Base-by-base conservation (phyloP, 2,888 invertebrate genomes). In the Acleris emargana region DNA sequence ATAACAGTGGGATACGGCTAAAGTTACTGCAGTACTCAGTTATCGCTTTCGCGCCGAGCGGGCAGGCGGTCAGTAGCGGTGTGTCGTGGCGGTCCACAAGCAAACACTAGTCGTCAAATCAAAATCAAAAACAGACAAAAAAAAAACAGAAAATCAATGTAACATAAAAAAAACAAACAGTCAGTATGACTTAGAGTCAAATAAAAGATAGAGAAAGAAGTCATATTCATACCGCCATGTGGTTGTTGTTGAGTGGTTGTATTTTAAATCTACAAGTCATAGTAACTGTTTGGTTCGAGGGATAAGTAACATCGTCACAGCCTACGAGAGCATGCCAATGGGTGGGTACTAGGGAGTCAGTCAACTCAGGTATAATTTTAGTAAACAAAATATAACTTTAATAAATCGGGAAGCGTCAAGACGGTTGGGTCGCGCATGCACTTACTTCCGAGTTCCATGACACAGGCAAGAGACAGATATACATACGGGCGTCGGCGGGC, bases 161-260 rank as follows among this genome's bases (percentile, higher is more conserved):
- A 76, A 73, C 78, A 80, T 83, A 87, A 80, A 75, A 78, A 89
- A 91, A 90, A 82, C 92, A 92, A 92, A 92, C 92, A 92, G 92
- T 91, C 92, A 92, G 91, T 92, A 92, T 92, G 92, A 92, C 91
- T 91, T 59, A 87, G 82, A 87, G 84, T 82, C 85, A 91, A 87
- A 80, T 88, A 90, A 87, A 91, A 91, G 89, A 89, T 68, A 87
- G 82, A 89, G 81, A 86, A 69, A 88, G 85, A 86, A 89, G 88
- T 86, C 87, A 89, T 90, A 90, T 90, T 87, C 85, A 88, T 90
- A 88, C 82, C 89, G 87, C 88, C 82, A 81, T 89, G 90, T 90
- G 81, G 78, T 84, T 84, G 68, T 84, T 88, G 89, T 89, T 82
- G 72, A 87, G 87, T 87, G 79, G 72, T 71, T 69, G 72, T 72